Base-by-base conservation (phyloP, 2,797 vertebrate genomes). In the Podargus strigoides region DNA sequence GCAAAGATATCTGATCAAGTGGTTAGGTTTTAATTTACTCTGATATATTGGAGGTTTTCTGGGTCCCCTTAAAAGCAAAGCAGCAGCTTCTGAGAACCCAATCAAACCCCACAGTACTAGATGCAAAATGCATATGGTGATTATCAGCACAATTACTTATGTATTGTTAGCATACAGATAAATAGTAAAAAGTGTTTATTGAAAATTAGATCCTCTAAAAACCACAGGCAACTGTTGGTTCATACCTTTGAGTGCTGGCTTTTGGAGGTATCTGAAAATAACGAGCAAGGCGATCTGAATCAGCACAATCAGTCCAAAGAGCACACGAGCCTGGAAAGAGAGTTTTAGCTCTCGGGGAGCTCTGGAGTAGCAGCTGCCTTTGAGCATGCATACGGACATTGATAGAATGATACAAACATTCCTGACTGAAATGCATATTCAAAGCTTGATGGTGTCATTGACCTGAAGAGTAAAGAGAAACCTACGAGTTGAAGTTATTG, bases 171-270 rank as follows among this genome's bases (percentile, higher is more conserved):
- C 19, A 34, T 17, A 41, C 15, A 52, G 47, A 49, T 49, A 60
- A 92, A 84, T 27, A 52, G 28, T 41, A 14, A 87, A 59, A 46
- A 87, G 63, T 64, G 11, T 28, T 62, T 20, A 34, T 30, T 36
- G 19, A 64, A 78, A 59, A 62, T 42, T 1, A 86, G 72, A 83
- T 56, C 49, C 23, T 80, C 34, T 64, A 46, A 91, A 81, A 89
- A 18, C 37, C 85, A 81, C 24, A 50, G 79, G 74, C 22, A 93
- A 94, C 89, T 21, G 64, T 12, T 27, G 18, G 75, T 28, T 70
- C 98, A 97, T 97, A 99, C 99, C 98, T 98, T 98, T 98, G 72
- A 98, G 97, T 6, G 94, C 70, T 36, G 98, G 98, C 63, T 97
- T 91, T 56, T 86, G 96, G 77, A 98, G 96, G 96, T 98, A 97